A percentile compares a stretch with the other conserved stretches of the same genome.
These are phyloP conservation scores for Maconellicoccus hirsutus DNA, from an alignment of 1,140 invertebrate species.

Conservation along the genomic window DNA sequence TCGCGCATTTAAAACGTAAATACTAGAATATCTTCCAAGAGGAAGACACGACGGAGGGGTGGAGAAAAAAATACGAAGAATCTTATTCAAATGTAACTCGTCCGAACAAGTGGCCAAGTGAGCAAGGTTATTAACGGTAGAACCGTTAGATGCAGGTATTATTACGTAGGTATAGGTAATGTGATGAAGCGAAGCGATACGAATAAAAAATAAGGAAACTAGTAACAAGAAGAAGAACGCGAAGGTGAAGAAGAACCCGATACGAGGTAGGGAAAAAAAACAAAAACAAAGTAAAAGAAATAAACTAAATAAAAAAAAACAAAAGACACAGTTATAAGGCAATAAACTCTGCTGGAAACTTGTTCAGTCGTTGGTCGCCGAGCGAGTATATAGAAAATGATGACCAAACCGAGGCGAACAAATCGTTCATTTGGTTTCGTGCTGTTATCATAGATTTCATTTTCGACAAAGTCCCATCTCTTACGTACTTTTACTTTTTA, in stretches of 20 bases:
- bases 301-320: neutral
- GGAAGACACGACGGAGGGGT: neutral
- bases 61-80: neutral
- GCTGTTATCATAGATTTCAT: neutral
- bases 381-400: neutral
- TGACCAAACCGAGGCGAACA: neutral
- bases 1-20: too few relatives aligned
- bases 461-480: neutral
- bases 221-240: neutral
- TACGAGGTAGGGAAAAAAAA: too few relatives aligned
- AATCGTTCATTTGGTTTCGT: neutral
- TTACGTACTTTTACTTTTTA: neutral
- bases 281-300: neutral
- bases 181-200: slow-evolving; percentile 14
- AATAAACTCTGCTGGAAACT: slow-evolving; percentile 13
- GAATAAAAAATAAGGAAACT: slow-evolving; percentile 14
- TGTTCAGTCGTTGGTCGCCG: neutral
- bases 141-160: slow-evolving; percentile 20
- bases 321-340: slow-evolving; percentile 21
- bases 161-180: slow-evolving; percentile 20
- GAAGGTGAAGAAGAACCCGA: too few relatives aligned
- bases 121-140: slow-evolving; percentile 20
- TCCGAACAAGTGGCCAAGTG: slow-evolving; percentile 6
- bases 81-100: neutral
- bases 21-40: neutral